These are phyloP conservation scores for Sycophaga agraensis DNA, from an alignment of 1,140 invertebrate species.

Conservation along the genomic window DNA sequence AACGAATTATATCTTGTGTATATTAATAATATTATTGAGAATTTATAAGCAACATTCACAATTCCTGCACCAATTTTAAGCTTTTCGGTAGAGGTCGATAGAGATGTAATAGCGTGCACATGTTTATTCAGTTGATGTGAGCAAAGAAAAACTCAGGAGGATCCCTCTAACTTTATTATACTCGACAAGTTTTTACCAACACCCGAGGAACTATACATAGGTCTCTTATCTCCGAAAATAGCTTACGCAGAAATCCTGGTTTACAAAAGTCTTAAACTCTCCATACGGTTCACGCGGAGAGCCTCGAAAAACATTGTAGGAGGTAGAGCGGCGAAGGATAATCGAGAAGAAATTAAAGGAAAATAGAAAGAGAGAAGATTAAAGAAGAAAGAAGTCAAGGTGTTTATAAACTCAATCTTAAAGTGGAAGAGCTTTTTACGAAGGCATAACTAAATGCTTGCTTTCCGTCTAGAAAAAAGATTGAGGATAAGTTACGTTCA, in stretches of 20 bases:
- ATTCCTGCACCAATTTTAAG: no score
- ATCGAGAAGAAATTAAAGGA: neutral
- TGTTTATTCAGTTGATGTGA: no score
- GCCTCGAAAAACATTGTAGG: neutral
- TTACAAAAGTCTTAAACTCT: slow-evolving; percentile 23
- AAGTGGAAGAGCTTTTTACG: neutral
- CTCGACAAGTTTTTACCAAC: slow-evolving; percentile 11
- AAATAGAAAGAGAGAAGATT: neutral
- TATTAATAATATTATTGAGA: no score
- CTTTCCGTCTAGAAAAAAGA: neutral
- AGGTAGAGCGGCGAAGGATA: neutral
- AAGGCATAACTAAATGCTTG: no score
- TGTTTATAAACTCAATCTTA: slow-evolving; percentile 4
- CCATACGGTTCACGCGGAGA: slow-evolving; percentile 3
- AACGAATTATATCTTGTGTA: no score
- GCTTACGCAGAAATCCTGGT: slow-evolving; percentile 15
- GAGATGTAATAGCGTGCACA: no score
- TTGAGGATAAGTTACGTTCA: neutral
- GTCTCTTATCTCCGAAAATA: slow-evolving; percentile 22
- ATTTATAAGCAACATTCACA: no score
- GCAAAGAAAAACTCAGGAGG: no score
- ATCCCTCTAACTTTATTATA: no score
- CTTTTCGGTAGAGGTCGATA: no score
- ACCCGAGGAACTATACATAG: slow-evolving; percentile 7
- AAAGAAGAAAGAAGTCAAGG: neutral